Conservation (phyloP, 2,888 invertebrate genomes). For the Ormyrus rosae region DNA sequence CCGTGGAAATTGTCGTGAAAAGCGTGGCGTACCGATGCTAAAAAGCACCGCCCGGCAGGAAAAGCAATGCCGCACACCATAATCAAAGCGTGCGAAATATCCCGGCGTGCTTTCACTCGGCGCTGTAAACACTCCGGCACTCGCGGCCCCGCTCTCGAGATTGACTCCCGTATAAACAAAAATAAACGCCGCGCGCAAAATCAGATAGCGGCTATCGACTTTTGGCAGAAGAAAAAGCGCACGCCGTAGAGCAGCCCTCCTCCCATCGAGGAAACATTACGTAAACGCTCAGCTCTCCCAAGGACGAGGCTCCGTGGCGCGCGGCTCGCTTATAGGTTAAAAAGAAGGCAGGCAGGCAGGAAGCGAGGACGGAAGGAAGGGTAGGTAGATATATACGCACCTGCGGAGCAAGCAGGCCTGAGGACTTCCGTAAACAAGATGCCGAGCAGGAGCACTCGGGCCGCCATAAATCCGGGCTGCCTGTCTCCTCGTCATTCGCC, state of each 20-base stretch:
- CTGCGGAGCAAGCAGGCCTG: slow-evolving; percentile 72
- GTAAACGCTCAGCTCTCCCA: too few species aligned
- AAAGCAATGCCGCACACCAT: not conserved
- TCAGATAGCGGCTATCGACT: slow-evolving; percentile 1
- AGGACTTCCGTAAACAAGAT: slow-evolving; percentile 76
- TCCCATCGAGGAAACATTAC: too few species aligned
- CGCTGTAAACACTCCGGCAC: not conserved
- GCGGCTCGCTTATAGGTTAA: not conserved
- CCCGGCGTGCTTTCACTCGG: slow-evolving; percentile 17
- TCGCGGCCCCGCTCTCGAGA: not conserved
- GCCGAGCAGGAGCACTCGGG: slow-evolving; percentile 74
- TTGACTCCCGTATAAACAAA: too few species aligned
- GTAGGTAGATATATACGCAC: slow-evolving; percentile 62
- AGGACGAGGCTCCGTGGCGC: too few species aligned
- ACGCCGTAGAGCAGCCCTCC: not conserved
- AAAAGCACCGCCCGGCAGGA: too few species aligned
- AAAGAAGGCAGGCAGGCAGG: not conserved
- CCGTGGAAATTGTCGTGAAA: too few species aligned
- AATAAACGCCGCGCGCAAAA: not conserved
- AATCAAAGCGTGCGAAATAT: slow-evolving; percentile 1
- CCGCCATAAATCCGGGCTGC: slow-evolving; percentile 74
- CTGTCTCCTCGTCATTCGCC: slow-evolving; percentile 1
- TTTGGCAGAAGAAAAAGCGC: not conserved
- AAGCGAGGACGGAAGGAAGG: not conserved
- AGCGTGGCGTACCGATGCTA: too few species aligned